Evolutionary conservation across 2,113 vertebrate genomes (phyloP), one percentile per base, ranked within the genome.

Genomic region (Marmota flaviventris): DNA sequence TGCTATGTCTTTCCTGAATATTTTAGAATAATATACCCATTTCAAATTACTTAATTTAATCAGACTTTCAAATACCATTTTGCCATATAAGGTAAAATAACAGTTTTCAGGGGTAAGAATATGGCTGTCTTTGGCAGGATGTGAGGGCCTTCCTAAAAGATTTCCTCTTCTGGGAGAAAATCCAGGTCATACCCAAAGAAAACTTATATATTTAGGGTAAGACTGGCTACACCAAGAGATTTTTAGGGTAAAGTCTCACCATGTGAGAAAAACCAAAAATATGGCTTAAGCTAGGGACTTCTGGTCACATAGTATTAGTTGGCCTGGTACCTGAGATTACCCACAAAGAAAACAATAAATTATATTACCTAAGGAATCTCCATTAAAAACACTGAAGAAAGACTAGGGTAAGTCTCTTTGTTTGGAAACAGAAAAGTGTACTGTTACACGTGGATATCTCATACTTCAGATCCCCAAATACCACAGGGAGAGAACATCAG

Each of bases 271-370:
- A 51, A 77, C 24, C 29, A 70, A 13, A 32, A 53, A 2, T 24
- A 22, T 22, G 27, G 29, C 4, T 67, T 17, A 76, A 2, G 29
- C 4, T 18, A 0, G 37, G 2, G 18, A 0, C 2, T 67, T 73
- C 24, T 22, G 13, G 48, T 79, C 22, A 75, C 18, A 10, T 2
- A 39, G 14, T 81, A 45, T 37, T 2, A 25, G 4, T 51, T 20
- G 34, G 51, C 39, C 14, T 42, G 12, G 32, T 25, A 2, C 4
- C 45, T 78, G 12, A 84, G 8, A 32, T 72, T 20, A 77, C 7
- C 24, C 37, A 63, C 53, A 20, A 24, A 12, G 27, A 75, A 94
- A 58, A 13, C 10, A 78, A 12, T 83, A 39, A 76, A 32, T 65
- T 27, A n/a, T 61, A 0, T 65, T 65, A 22, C 17, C 3, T 72